Evolutionary conservation across 2,113 vertebrate genomes (phyloP).

Genomic region (Microcebus murinus): DNA sequence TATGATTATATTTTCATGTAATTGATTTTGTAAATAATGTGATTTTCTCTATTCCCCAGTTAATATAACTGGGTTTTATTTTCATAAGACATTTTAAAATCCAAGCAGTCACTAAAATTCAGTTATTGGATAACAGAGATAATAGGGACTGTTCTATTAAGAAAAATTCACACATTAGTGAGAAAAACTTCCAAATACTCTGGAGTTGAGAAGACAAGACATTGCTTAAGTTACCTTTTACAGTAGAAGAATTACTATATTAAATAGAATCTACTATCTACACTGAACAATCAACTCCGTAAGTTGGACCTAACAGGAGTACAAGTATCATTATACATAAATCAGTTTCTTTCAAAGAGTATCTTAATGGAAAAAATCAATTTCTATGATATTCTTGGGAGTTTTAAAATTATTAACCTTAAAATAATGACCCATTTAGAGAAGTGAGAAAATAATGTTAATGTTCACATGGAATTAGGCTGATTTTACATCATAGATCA

Average conservation of each 20-base stretch:
- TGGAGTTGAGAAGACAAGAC: neutral
- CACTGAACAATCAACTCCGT: constrained; percentile 8
- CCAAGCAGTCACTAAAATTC: neutral
- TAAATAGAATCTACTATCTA: neutral
- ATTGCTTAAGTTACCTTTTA: neutral
- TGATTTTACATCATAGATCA: constrained; percentile 22
- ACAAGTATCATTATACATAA: neutral
- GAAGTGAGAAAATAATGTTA: neutral
- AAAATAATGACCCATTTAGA: constrained; percentile 2
- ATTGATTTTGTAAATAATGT: neutral
- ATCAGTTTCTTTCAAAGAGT: constrained; percentile 1
- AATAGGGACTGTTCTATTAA: neutral
- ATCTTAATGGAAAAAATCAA: neutral
- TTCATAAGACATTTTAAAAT: constrained; percentile 29
- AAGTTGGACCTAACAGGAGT: neutral
- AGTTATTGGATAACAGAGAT: neutral
- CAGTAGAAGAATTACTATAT: neutral
- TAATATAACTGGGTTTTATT: neutral
- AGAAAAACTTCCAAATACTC: neutral
- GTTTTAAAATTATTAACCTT: constrained; percentile 44
- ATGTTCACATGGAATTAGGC: neutral
- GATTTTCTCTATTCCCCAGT: neutral
- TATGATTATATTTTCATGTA: neutral
- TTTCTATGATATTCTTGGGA: neutral
- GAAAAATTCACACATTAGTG: neutral